phyloP scores from a whole-genome alignment of 2,113 vertebrate genomes.

The Numenius arquata region DNA sequence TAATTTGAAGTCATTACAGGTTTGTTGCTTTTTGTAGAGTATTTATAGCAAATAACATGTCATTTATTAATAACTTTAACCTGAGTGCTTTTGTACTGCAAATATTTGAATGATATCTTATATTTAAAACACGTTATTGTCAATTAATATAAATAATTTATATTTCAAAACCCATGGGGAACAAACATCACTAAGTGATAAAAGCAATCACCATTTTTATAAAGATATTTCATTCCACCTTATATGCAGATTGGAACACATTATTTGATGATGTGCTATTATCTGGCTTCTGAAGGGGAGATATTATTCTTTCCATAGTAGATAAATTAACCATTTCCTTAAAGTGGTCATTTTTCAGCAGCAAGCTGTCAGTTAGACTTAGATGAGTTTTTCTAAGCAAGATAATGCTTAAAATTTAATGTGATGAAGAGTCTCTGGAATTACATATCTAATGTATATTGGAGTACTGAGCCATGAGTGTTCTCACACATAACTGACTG shows the following conservation, averaged over 20 bases:
- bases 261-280: background rate
- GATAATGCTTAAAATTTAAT: background rate
- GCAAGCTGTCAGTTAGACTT: background rate
- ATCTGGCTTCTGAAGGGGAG: background rate
- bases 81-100: background rate
- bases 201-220: background rate
- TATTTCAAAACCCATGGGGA: background rate
- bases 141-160: background rate
- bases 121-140: background rate
- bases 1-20: background rate
- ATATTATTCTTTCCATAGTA: background rate
- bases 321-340: background rate
- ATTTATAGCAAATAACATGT: background rate
- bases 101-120: background rate
- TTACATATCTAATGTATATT: background rate
- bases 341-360: conserved; percentile 17
- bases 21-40: background rate
- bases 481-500: background rate
- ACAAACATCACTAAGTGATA: background rate
- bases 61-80: background rate
- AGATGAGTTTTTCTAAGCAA: background rate
- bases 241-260: background rate
- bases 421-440: background rate
- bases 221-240: background rate
- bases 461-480: background rate